Evolutionary conservation across 2,113 vertebrate species (phyloP).

Genomic region (Mustela nigripes): DNA sequence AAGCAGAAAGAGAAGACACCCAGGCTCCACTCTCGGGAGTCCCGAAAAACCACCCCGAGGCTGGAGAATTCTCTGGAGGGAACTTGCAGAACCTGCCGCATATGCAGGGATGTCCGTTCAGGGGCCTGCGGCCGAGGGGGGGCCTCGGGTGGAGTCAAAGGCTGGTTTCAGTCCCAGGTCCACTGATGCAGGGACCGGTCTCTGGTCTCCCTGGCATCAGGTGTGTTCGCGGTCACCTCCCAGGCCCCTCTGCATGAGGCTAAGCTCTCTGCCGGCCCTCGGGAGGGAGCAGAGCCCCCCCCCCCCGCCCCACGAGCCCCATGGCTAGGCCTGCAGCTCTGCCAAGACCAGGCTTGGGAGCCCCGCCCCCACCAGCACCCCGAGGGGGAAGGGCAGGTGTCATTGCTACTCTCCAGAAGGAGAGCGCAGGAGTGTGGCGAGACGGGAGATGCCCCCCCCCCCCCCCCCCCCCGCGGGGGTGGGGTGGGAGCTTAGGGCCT

Average conservation of each 20-base stretch:
- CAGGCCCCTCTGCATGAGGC: too few species aligned
- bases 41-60: not conserved
- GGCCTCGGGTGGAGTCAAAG: not conserved
- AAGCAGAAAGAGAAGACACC: not conserved
- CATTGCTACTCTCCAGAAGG: not conserved
- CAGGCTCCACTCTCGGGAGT: fast-evolving
- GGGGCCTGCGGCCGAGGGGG: not conserved
- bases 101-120: not conserved
- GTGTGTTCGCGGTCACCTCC: too few species aligned
- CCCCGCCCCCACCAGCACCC: not conserved
- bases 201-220: too few species aligned
- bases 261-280: too few species aligned
- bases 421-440: fast-evolving
- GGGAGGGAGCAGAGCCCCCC: too few species aligned
- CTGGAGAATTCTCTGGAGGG: not conserved
- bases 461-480: not conserved
- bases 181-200: too few species aligned
- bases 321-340: not conserved
- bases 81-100: not conserved
- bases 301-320: too few species aligned
- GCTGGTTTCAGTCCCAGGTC: not conserved
- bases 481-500: not conserved
- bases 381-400: not conserved
- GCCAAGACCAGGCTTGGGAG: not conserved
- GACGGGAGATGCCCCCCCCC: too few species aligned